Evolutionary conservation across 2,888 invertebrate genomes (phyloP).

Genomic region (Stramonita haemastoma): DNA sequence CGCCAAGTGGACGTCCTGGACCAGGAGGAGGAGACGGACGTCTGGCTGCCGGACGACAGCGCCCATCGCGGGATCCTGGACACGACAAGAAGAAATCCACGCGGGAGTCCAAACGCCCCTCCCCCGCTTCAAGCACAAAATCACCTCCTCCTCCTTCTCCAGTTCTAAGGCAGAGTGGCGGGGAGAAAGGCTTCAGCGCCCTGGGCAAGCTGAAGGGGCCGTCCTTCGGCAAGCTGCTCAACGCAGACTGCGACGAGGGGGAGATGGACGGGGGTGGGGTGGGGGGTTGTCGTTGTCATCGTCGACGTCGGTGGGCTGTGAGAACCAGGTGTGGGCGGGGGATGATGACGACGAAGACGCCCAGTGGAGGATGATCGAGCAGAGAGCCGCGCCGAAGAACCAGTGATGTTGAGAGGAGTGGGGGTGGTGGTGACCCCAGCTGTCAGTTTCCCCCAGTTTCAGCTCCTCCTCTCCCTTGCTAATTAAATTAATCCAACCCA

Average conservation of each 20-base stretch:
- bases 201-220: constrained; percentile 17
- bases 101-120: constrained; percentile 11
- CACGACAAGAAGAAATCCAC: constrained; percentile 19
- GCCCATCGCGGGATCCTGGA: constrained; percentile 10
- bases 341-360: not conserved
- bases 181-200: not conserved
- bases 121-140: constrained; percentile 24
- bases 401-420: not conserved
- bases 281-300: no score
- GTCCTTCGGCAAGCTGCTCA: constrained; percentile 4
- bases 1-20: not conserved
- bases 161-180: not conserved
- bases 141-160: not conserved
- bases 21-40: not conserved
- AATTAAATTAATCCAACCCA: no score
- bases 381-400: not conserved
- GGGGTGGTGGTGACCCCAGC: not conserved
- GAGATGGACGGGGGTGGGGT: not conserved
- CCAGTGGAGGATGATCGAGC: constrained; percentile 6
- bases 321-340: constrained; percentile 4
- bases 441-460: no score
- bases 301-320: not conserved
- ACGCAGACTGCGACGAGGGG: not conserved
- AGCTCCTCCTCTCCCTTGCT: no score
- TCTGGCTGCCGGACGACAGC: constrained; percentile 10